Conservation (phyloP, 2,797 vertebrate species). For the Setipinna tenuifilis region DNA sequence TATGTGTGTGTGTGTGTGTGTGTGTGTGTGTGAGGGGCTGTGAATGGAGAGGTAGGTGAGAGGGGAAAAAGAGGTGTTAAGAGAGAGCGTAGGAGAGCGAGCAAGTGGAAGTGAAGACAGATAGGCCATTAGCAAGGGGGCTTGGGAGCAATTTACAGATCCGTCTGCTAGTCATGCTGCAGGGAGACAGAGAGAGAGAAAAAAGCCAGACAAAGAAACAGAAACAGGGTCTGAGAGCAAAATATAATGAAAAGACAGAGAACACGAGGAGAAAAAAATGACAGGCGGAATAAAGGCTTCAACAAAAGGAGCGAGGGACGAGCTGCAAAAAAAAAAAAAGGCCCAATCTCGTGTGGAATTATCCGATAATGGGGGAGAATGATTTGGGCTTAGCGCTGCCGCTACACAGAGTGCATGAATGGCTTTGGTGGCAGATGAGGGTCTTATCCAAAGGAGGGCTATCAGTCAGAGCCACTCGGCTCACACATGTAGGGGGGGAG, state of each 20-base stretch:
- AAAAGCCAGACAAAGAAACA: not conserved
- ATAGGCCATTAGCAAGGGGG: conserved; percentile 8
- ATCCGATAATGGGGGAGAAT: conserved; percentile 16
- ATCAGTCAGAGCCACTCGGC: not conserved
- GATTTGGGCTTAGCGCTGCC: not conserved
- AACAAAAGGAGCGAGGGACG: not conserved
- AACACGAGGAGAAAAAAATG: conserved; percentile 3
- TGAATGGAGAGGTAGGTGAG: not conserved
- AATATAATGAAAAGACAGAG: conserved; percentile 19
- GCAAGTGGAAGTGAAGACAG: conserved; percentile 12
- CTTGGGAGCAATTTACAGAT: conserved; percentile 20
- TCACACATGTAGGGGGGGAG: conserved; percentile 14
- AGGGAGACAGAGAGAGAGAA: not conserved
- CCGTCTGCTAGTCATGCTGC: conserved; percentile 1
- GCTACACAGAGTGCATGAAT: not conserved
- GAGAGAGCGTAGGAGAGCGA: not conserved
- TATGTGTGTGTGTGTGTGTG: not conserved
- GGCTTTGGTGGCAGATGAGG: not conserved
- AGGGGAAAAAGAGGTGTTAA: conserved; percentile 4
- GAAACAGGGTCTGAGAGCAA: not conserved
- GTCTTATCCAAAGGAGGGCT: conserved; percentile 9
- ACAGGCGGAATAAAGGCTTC: not conserved
- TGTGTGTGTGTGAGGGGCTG: not conserved
- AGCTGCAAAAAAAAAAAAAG: not conserved
- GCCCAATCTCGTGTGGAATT: conserved; percentile 7